Percentiles rank a stretch among this genome's conserved stretches.
phyloP scores from a whole-genome alignment of 2,888 invertebrate species.

The Sminthurinus aureus region DNA sequence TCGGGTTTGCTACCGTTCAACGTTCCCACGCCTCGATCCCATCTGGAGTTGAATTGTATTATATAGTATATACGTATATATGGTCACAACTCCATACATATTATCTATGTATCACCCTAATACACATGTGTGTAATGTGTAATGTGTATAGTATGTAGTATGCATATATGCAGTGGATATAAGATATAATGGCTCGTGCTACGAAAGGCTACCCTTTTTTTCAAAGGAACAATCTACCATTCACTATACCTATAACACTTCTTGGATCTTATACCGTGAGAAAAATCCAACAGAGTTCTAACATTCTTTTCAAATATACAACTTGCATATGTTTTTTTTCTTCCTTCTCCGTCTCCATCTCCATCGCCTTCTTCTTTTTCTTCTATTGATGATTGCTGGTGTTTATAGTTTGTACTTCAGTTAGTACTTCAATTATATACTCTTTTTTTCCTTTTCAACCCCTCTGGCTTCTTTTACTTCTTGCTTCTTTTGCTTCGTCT shows the following conservation, averaged over 20 bases:
- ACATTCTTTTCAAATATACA: neutral
- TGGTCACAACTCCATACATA: too few species aligned
- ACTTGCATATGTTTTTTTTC: neutral
- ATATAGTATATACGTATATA: too few species aligned
- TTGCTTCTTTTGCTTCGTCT: neutral
- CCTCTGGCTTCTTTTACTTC: neutral
- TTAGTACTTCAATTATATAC: slow-evolving; percentile 13
- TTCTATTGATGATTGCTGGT: neutral
- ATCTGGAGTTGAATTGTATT: too few species aligned
- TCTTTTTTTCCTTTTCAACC: neutral
- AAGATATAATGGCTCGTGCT: too few species aligned
- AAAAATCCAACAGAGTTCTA: neutral
- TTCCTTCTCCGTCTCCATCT: neutral
- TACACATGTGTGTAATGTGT: too few species aligned
- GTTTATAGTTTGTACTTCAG: slow-evolving; percentile 15
- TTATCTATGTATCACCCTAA: too few species aligned
- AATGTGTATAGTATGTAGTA: too few species aligned
- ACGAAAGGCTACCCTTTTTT: too few species aligned
- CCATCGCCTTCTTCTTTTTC: neutral
- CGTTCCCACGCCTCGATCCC: too few species aligned
- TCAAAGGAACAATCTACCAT: too few species aligned
- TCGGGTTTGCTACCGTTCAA: neutral
- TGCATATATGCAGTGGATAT: too few species aligned
- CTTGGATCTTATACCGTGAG: neutral
- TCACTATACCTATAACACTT: too few species aligned